Evolutionary conservation across 1,140 invertebrate species (phyloP), one percentile per base, ranked within the genome.

Genomic region (Samia ricini): DNA sequence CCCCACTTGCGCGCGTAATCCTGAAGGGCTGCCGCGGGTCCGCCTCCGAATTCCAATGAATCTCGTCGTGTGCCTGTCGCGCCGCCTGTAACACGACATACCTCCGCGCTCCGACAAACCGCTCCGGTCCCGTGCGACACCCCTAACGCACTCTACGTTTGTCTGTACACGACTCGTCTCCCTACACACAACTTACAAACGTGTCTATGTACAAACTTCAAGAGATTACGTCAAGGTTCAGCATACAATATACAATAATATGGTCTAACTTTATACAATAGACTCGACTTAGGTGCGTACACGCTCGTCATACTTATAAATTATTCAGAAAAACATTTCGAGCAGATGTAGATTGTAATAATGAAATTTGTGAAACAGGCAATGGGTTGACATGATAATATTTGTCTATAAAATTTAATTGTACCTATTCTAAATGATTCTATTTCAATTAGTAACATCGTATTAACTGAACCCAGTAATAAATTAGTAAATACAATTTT

Each of bases 1-100:
- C 89, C 89, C 89, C 89, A 91, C 77, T 91, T 91, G 78, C 87
- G 85, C 62, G 86, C 81, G 79, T 90, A 91, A 72, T 91, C 88
- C 75, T 89, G 86, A 69, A 90, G 81, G 52, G 88, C 83, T 56
- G 74, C 81, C 58, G 75, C 83, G 62, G 74, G 78, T 52, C 80
- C 76, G 66, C 77, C 76, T 64, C 72, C 89, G 67, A 89, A 83
- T 76, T 91, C 90, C 62, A 91, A 81, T 69, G 88, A 90, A 78
- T 91, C 90, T 26, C 90, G 83, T 56, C 88, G 87, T 63, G 77
- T 71, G 24, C 72, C 73, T n/a, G 63, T 67, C 24, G 56, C 72
- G 21, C 73, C 83, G 72, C 83, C 79, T 86, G 82, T 70, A 88
- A 88, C 81, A 80, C 63, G 59, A 66, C 74, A 79, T 71, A 80